Evolutionary conservation across 2,888 invertebrate species (phyloP).

Genomic region (Thera britannica): DNA sequence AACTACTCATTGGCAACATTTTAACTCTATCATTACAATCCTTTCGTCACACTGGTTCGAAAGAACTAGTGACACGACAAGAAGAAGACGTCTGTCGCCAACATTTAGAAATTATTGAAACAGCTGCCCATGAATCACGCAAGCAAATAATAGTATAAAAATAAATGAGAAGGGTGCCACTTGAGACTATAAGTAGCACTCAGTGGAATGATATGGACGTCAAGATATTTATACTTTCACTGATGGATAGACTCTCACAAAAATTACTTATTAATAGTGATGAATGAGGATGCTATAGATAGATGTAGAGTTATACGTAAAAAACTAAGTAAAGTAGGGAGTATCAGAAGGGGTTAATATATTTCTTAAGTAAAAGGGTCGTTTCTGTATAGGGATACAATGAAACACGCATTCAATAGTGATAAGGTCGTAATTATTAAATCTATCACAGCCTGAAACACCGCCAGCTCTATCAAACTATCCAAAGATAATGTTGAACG

Average conservation of each 20-base stretch:
- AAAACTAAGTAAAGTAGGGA: background rate
- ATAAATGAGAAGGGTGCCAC: constrained; percentile 25
- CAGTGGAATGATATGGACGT: constrained; percentile 4
- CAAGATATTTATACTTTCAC: constrained; percentile 18
- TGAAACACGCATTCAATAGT: too few relatives aligned
- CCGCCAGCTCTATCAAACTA: too few relatives aligned
- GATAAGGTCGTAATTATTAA: too few relatives aligned
- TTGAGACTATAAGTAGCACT: constrained; percentile 24
- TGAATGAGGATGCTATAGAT: background rate
- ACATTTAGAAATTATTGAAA: constrained; percentile 29
- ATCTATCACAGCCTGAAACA: too few relatives aligned
- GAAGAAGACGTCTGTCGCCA: too few relatives aligned
- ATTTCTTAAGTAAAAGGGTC: too few relatives aligned
- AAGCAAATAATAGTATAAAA: constrained; percentile 12
- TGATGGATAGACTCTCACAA: constrained; percentile 9
- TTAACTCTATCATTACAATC: too few relatives aligned
- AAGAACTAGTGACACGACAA: too few relatives aligned
- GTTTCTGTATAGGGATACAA: too few relatives aligned
- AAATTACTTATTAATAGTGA: constrained; percentile 3
- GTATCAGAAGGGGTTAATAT: background rate
- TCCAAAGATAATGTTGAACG: too few relatives aligned
- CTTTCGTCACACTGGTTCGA: too few relatives aligned
- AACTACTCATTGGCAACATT: too few relatives aligned
- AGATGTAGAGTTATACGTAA: background rate
- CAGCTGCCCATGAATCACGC: constrained; percentile 38